Evolutionary conservation across 2,888 invertebrate genomes (phyloP).

Genomic region (Vesta saturnalis): DNA sequence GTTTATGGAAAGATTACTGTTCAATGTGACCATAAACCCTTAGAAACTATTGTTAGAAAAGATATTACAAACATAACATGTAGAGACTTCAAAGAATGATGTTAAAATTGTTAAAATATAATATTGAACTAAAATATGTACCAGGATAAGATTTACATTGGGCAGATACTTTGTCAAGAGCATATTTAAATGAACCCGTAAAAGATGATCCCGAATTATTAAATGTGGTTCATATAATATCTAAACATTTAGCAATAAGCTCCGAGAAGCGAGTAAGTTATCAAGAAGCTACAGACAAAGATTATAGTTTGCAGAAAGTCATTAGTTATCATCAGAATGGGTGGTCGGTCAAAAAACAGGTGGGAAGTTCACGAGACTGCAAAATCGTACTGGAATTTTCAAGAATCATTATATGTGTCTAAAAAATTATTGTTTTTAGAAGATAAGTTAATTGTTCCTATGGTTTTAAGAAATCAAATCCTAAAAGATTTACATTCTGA

Average conservation of each 20-base stretch:
- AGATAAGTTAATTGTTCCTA: not conserved
- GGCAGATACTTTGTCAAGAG: slow-evolving; percentile 35
- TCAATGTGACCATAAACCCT: slow-evolving; percentile 43
- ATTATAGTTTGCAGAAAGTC: not conserved
- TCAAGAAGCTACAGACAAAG: not conserved
- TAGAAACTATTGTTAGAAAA: slow-evolving; percentile 28
- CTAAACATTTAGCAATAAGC: not conserved
- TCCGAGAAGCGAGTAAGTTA: not conserved
- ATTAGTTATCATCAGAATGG: not conserved
- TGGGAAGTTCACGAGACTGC: not conserved
- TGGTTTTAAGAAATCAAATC: no score
- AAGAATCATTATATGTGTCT: not conserved
- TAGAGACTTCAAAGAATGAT: slow-evolving; percentile 39
- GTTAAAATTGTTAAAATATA: slow-evolving; percentile 40
- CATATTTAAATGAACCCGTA: not conserved
- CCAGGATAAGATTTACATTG: slow-evolving; percentile 38
- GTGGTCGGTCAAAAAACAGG: not conserved
- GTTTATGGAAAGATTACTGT: slow-evolving; percentile 42
- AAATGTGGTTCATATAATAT: not conserved
- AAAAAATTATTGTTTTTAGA: not conserved
- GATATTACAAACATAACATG: slow-evolving; percentile 24
- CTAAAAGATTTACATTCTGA: no score
- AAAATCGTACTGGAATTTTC: no score
- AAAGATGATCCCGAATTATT: not conserved
- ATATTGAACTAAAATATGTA: slow-evolving; percentile 17